Evolutionary conservation across 2,113 vertebrate genomes (phyloP).

Genomic region (Notothenia rossii): DNA sequence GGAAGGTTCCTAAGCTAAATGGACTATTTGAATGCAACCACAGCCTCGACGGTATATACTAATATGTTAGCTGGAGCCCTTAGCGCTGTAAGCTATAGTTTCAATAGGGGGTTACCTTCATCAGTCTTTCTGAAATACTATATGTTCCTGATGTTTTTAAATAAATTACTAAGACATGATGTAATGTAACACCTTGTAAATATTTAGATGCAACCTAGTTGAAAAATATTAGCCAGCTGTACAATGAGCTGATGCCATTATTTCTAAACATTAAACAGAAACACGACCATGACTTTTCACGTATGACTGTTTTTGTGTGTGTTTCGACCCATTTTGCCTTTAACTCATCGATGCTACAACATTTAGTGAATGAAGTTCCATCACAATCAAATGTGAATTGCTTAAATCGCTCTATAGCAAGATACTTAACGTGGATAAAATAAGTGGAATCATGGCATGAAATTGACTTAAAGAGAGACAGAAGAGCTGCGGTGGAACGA

Average conservation of each 20-base stretch:
- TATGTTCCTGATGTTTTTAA: too few species aligned
- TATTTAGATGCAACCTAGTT: too few species aligned
- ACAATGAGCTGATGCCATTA: too few species aligned
- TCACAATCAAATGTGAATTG: background rate
- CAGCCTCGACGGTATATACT: background rate
- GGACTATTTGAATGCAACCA: too few species aligned
- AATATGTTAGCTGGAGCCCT: background rate
- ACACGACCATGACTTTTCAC: too few species aligned
- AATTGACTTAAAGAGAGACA: background rate
- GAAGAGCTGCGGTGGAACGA: constrained; percentile 5
- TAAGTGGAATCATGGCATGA: background rate
- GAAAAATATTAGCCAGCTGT: too few species aligned
- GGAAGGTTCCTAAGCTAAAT: too few species aligned
- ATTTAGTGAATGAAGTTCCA: too few species aligned
- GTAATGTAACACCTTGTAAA: too few species aligned
- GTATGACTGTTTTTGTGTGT: too few species aligned
- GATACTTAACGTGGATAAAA: background rate
- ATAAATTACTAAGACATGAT: too few species aligned
- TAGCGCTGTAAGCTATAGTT: background rate
- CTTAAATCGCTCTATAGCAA: background rate
- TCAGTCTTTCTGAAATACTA: background rate
- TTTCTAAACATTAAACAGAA: too few species aligned
- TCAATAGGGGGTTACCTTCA: background rate
- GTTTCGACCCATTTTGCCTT: background rate
- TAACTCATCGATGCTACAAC: background rate